These are phyloP conservation scores for Eurytoma californica DNA, from an alignment of 2,888 invertebrate genomes.

Conservation along the genomic window DNA sequence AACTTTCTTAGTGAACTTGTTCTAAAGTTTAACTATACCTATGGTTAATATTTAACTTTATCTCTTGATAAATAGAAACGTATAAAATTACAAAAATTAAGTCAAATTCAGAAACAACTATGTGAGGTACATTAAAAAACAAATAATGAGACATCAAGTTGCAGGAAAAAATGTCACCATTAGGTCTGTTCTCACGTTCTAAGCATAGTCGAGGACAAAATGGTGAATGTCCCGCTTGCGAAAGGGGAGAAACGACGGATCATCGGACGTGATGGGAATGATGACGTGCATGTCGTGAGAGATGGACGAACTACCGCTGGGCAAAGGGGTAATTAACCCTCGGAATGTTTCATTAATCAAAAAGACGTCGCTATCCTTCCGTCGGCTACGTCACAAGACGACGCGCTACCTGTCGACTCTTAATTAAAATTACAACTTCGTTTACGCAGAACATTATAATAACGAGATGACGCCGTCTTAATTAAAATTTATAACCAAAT, in stretches of 20 bases:
- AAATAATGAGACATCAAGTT: conserved; percentile 15
- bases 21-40: too few relatives aligned
- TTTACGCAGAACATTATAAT: conserved; percentile 3
- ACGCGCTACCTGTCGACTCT: conserved; percentile 68
- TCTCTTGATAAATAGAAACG: too few relatives aligned
- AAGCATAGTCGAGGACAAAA: conserved; percentile 60
- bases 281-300: conserved; percentile 65
- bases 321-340: conserved; percentile 69
- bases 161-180: conserved; percentile 31
- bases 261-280: conserved; percentile 66
- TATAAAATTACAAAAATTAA: background rate
- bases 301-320: conserved; percentile 39
- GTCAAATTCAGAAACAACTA: background rate
- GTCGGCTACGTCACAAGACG: conserved; percentile 60
- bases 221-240: conserved; percentile 40
- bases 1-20: too few relatives aligned
- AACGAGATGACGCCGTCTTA: too few relatives aligned
- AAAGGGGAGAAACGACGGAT: conserved; percentile 56
- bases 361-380: conserved; percentile 63
- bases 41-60: too few relatives aligned
- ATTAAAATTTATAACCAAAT: too few relatives aligned
- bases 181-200: conserved; percentile 61
- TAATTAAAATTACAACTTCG: conserved; percentile 64
- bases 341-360: conserved; percentile 70
- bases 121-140: background rate